Base-by-base conservation (phyloP, 2,113 vertebrate genomes). In the Brachypodius melanocephalos region DNA sequence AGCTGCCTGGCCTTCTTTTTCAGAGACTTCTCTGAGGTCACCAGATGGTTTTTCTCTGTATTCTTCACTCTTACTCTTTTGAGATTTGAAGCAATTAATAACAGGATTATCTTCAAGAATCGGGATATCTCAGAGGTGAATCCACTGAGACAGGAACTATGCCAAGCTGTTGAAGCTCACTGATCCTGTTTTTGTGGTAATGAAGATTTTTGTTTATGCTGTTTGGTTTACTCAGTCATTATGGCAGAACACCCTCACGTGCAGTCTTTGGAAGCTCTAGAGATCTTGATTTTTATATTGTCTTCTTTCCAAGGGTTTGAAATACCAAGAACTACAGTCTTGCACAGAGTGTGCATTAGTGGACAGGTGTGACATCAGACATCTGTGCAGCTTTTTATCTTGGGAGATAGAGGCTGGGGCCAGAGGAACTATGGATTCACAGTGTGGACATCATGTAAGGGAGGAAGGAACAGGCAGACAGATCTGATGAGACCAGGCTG, bases 31-130 rank as follows among this genome's bases (percentile, higher is more conserved):
- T 82, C 54, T 88, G 69, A 79, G 88, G 81, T 91, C 88, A 79
- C 93, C 93, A 79, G 89, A 91, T 91, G 91, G 78, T 89, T 96
- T 92, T 69, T 81, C 49, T 91, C 77, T 85, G 61, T 96, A 55
- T 94, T 95, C 62, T 91, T 93, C 49, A 65, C 69, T 81, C 57
- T 59, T 52, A 51, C 8, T 62, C 69, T 65, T 94, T 51, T 57
- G 93, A 95, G 90, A 93, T 45, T 81, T 12, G 28, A 65, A 54
- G 42, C 74, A 68, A 72, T 85, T 82, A 89, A 68, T 87, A 94
- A 82, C 0, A 0, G 58, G 36, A 72, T 91, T 94, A 57, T 79
- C 69, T 89, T 94, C 78, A 72, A 85, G 40, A 57, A 85, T 94
- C 15, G 22, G 54, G 31, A 25, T 75, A 25, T 72, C 78, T 91